Percentiles rank a stretch among this genome's conserved stretches.
phyloP scores from a whole-genome alignment of 2,113 vertebrate genomes.

The Sialia sialis region DNA sequence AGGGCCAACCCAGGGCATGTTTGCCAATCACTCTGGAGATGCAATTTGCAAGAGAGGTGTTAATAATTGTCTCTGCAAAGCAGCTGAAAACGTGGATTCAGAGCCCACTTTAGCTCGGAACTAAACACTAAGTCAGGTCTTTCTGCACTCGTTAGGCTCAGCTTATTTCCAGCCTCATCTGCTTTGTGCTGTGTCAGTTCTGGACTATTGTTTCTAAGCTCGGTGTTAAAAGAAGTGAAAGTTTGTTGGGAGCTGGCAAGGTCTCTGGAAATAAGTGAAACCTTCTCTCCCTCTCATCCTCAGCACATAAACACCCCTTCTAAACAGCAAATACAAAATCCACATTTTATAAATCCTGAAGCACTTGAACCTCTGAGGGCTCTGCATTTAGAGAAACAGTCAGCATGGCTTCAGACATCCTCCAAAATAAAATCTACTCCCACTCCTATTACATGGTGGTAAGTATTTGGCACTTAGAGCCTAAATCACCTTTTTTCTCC shows the following conservation, averaged over 20 bases:
- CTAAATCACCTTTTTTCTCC: background rate
- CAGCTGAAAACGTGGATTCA: background rate
- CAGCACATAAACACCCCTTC: slow-evolving; percentile 54
- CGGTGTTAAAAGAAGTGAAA: background rate
- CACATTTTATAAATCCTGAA: slow-evolving; percentile 64
- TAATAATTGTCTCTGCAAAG: background rate
- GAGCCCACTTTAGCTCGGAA: background rate
- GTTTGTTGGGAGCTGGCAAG: background rate
- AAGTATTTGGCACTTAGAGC: slow-evolving; percentile 25
- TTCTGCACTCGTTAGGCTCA: background rate
- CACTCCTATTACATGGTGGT: background rate
- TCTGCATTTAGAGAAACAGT: slow-evolving; percentile 31
- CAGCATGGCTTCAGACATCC: background rate
- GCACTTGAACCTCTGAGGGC: slow-evolving; percentile 18
- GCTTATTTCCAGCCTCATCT: background rate
- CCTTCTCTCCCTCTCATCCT: slow-evolving; percentile 23
- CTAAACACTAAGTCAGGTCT: background rate
- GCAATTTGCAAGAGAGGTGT: background rate
- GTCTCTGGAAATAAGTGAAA: slow-evolving; percentile 42
- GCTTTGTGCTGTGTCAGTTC: background rate
- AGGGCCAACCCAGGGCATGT: background rate
- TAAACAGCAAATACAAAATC: slow-evolving; percentile 59
- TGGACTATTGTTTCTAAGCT: background rate
- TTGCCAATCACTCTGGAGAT: background rate
- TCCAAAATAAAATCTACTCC: slow-evolving; percentile 10